Evolutionary conservation across 2,113 vertebrate genomes (phyloP), one percentile per base, ranked within the genome.

Genomic region (Galbula dea): DNA sequence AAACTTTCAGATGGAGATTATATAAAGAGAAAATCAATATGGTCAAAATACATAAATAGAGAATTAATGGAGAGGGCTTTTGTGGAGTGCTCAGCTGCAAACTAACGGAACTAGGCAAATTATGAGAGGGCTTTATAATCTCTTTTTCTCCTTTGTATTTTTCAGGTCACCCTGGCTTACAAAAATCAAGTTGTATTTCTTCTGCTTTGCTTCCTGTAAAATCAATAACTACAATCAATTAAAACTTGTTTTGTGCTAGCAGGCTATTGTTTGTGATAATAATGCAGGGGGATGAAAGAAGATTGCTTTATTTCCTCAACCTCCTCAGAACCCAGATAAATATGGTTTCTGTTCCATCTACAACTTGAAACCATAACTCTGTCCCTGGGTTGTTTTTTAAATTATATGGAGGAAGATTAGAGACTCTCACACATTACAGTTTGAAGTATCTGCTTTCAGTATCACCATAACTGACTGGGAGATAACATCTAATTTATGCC

Each of bases 401-500:
- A 83, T 86, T 57, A 45, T 72, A 48, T 39, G 61, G 88, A 93
- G 75, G 77, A 79, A 73, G 91, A 91, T 89, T 63, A 92, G 87
- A 86, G 8, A 15, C 48, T 85, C 71, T 91, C 59, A 72, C 75
- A 91, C 23, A 19, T 55, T 68, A 55, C 48, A 61, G 68, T 59
- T 83, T 82, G 87, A 89, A 93, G 82, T 85, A 83, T 95, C 75
- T 96, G 68, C 26, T 96, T 94, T 95, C 61, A 51, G 89, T 77
- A 90, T 94, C 93, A 77, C 39, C 12, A 2, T 80, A 89, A 77
- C 84, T 62, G 52, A 15, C 59, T 83, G 72, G 48, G 54, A 91
- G 93, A 91, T 96, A 95, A 86, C 68, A 95, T 96, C 94, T 94
- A 93, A 94, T 91, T 95, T 94, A 94, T 92, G 79, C 55, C 45